Percentiles rank a stretch among this genome's conserved stretches.
These are phyloP conservation scores for Epirrita christyi DNA, from an alignment of 2,888 invertebrate genomes.

Conservation along the genomic window DNA sequence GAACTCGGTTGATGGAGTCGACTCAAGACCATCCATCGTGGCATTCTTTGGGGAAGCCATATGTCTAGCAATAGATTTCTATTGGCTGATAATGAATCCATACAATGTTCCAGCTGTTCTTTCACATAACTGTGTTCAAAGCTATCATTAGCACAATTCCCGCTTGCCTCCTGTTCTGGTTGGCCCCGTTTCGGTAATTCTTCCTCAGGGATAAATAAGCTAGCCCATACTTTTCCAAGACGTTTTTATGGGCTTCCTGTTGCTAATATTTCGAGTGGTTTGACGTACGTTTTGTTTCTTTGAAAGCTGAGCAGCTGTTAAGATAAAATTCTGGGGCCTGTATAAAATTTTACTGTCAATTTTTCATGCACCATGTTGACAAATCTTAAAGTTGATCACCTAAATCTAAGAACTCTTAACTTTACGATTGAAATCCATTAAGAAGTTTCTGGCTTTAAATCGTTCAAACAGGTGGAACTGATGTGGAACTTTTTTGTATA, in stretches of 20 bases:
- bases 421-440: conserved; percentile 9
- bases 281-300: conserved; percentile 16
- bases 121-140: conserved; percentile 6
- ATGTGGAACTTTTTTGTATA: conserved; percentile 10
- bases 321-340: background rate
- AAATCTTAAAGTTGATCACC: conserved; percentile 12
- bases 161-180: conserved; percentile 39
- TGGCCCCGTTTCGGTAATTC: conserved; percentile 39
- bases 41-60: no score
- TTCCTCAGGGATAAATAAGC: conserved; percentile 41
- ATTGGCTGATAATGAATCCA: background rate
- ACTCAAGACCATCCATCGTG: no score
- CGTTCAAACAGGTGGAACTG: conserved; percentile 9
- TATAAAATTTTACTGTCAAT: no score
- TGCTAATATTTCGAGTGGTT: conserved; percentile 29
- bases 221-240: conserved; percentile 37
- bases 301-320: background rate
- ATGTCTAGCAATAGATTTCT: no score
- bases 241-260: conserved; percentile 35
- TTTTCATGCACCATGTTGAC: conserved; percentile 6
- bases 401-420: conserved; percentile 1
- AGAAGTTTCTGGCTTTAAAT: conserved; percentile 5
- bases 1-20: no score
- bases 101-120: conserved; percentile 7
- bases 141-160: conserved; percentile 32